phyloP scores from a whole-genome alignment of 2,113 vertebrate species.

The Tautogolabrus adspersus region DNA sequence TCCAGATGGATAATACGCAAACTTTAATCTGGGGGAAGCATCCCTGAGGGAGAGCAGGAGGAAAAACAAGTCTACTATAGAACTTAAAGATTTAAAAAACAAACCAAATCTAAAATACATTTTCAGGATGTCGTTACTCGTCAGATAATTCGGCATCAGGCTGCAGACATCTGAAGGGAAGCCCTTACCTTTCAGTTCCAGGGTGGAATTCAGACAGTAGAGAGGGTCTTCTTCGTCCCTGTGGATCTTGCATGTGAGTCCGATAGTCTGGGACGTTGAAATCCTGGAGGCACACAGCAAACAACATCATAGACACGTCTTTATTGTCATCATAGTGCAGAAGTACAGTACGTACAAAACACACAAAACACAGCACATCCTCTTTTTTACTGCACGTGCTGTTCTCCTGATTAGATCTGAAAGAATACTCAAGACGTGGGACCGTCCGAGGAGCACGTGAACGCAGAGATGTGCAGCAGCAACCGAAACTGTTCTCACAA shows the following conservation, averaged over 20 bases:
- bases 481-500: background rate
- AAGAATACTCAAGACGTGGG: too few relatives aligned
- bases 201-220: conserved; percentile 98
- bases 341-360: background rate
- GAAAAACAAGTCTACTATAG: background rate
- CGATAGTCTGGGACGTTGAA: conserved; percentile 95
- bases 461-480: too few relatives aligned
- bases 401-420: too few relatives aligned
- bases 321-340: too few relatives aligned
- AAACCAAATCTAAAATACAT: background rate
- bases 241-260: conserved; percentile 91
- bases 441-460: too few relatives aligned
- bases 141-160: background rate
- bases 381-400: too few relatives aligned
- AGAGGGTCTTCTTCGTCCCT: conserved; percentile 93
- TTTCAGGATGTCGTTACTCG: background rate
- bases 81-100: background rate
- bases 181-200: conserved; percentile 90
- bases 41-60: background rate
- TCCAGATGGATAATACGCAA: background rate
- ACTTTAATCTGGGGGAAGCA: background rate
- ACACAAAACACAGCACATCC: background rate
- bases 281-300: conserved; percentile 82
- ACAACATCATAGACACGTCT: background rate
- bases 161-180: background rate